Evolutionary conservation across 2,113 vertebrate species (phyloP).

Genomic region (Oxyura jamaicensis): DNA sequence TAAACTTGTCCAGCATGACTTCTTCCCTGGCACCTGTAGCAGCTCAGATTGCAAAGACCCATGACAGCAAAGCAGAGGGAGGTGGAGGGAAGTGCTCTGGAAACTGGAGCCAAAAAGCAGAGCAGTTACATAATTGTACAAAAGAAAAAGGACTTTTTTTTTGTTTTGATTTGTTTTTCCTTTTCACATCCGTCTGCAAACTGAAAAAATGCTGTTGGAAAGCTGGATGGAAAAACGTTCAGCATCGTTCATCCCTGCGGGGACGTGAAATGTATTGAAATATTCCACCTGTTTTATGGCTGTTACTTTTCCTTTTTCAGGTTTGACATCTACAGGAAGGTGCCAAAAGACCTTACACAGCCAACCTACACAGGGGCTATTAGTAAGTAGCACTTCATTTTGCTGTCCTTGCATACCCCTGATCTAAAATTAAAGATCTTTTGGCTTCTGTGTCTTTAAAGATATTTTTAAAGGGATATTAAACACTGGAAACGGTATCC

Average conservation of each 20-base stretch:
- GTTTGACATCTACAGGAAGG: slow-evolving; percentile 99
- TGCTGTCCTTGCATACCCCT: background rate
- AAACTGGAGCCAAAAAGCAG: slow-evolving; percentile 1
- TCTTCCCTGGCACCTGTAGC: slow-evolving; percentile 2
- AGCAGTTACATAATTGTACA: slow-evolving; percentile 53
- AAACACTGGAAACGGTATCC: background rate
- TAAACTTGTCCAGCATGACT: slow-evolving; percentile 13
- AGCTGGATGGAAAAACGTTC: slow-evolving; percentile 50
- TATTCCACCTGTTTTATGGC: slow-evolving; percentile 56
- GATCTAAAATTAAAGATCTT: slow-evolving; percentile 34
- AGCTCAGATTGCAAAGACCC: slow-evolving; percentile 12
- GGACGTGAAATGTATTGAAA: slow-evolving; percentile 25
- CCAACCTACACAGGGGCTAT: slow-evolving; percentile 98
- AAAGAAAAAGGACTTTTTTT: background rate
- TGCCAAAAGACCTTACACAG: slow-evolving; percentile 99
- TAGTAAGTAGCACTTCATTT: slow-evolving; percentile 86
- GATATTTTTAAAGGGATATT: background rate
- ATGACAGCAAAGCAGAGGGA: background rate
- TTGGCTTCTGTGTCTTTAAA: background rate
- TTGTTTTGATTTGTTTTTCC: background rate
- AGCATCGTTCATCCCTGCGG: background rate
- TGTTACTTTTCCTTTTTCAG: slow-evolving; percentile 76
- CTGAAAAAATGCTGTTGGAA: slow-evolving; percentile 58
- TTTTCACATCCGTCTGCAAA: slow-evolving; percentile 11
- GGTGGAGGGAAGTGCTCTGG: background rate